Evolutionary conservation across 2,113 vertebrate species (phyloP), one percentile per base, ranked within the genome.

Genomic region (Vicugna pacos): DNA sequence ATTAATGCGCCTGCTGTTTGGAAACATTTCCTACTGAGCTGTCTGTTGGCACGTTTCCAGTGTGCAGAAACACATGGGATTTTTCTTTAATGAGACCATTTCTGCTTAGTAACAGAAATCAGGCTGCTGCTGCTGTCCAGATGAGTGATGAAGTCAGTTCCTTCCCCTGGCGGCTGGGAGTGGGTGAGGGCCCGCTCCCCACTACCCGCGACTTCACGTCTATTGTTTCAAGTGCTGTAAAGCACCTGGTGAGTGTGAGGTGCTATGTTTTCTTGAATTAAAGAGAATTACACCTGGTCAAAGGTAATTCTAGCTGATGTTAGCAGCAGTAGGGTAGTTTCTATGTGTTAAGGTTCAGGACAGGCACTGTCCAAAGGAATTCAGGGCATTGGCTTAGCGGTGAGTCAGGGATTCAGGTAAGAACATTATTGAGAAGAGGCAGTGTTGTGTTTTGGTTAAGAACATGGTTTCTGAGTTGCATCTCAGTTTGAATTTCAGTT

Each of bases 1-100:
- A 52, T 88, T 28, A 91, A 76, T 16, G 1, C 35, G 69, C 60
- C 56, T 46, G 42, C 69, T 73, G 38, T 87, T 83, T 79, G 89
- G 79, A 92, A 85, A 38, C 30, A 1, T 92, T 80, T 77, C 60
- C 84, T 72, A 22, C 48, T 67, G 80, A 42, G 50, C 64, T 90
- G 20, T 92, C 64, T 80, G 26, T 79, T 62, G 54, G 64, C 70
- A 82, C 52, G 46, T 67, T 91, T 69, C 15, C 5, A 24, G 54
- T 35, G 54, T 35, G 42, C 26, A 30, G 83, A 89, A 86, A 38
- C 85, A 84, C 52, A 28, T 58, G 88, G 91, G 50, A 82, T 70
- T 95, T 85, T 94, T 93, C 69, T 86, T 80, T 93, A 96, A 90
- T 89, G 69, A 85, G 84, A 17, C 46, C n/a, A 70, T 94, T 79